These are phyloP conservation scores for Tricholauxania praeusta DNA, from an alignment of 2,888 invertebrate genomes.

Conservation along the genomic window DNA sequence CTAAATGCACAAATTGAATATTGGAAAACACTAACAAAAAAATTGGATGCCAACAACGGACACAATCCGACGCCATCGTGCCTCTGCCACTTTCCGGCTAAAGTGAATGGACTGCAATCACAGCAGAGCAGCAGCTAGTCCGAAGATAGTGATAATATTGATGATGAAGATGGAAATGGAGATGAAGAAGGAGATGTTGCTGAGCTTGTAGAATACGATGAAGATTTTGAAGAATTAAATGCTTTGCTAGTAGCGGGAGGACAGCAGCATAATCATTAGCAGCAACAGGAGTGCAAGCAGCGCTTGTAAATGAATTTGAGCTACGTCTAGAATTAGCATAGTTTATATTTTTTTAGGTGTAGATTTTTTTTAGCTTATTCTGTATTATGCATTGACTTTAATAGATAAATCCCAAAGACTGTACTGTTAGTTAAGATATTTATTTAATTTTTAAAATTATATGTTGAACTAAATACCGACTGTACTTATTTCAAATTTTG, in stretches of 20 bases:
- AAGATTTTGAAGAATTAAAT: constrained; percentile 17
- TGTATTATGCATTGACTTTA: constrained; percentile 5
- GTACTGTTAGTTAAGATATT: too few species aligned
- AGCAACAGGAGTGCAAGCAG: constrained; percentile 14
- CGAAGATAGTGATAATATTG: constrained; percentile 45
- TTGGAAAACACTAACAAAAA: constrained; percentile 66
- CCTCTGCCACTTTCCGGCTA: constrained; percentile 61
- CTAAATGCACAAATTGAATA: constrained; percentile 66
- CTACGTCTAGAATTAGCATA: background rate
- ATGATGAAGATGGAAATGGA: constrained; percentile 16
- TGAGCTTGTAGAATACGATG: constrained; percentile 18
- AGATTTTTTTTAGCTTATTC: constrained; percentile 1
- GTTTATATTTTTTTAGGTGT: background rate
- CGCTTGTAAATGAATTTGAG: constrained; percentile 8
- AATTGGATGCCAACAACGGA: constrained; percentile 58
- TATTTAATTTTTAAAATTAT: constrained; percentile 3
- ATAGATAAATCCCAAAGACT: background rate
- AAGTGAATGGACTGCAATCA: constrained; percentile 58
- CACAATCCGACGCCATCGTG: constrained; percentile 62
- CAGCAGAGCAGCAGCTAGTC: constrained; percentile 63
- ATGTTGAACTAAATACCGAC: background rate
- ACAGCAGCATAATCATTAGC: constrained; percentile 3
- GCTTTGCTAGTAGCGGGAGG: constrained; percentile 12
- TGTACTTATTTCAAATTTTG: constrained; percentile 3
- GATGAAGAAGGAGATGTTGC: background rate